These are phyloP conservation scores for Syngnathus typhle DNA, from an alignment of 2,113 vertebrate species.

Conservation along the genomic window DNA sequence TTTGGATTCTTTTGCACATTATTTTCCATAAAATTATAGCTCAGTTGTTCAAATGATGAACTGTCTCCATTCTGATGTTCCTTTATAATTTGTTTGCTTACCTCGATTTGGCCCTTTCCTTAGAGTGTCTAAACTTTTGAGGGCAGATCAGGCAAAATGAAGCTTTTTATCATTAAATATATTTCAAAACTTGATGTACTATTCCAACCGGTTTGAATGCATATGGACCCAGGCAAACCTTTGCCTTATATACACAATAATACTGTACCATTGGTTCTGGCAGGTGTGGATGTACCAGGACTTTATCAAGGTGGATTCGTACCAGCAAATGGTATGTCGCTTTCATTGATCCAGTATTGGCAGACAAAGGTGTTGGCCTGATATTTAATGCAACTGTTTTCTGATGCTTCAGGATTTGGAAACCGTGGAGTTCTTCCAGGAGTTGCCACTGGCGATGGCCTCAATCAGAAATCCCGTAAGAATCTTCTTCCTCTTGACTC, in stretches of 20 bases:
- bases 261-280: slow-evolving; percentile 19
- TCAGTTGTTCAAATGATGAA: too few relatives aligned
- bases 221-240: too few relatives aligned
- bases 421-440: slow-evolving; percentile 90
- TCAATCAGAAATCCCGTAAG: slow-evolving; percentile 79
- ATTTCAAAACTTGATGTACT: not conserved
- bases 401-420: slow-evolving; percentile 69
- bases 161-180: too few relatives aligned
- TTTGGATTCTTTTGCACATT: too few relatives aligned
- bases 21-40: too few relatives aligned
- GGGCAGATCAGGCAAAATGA: not conserved
- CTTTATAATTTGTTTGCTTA: too few relatives aligned
- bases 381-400: not conserved
- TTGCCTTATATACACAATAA: not conserved
- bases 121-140: not conserved
- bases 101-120: too few relatives aligned
- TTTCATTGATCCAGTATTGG: slow-evolving; percentile 8
- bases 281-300: slow-evolving; percentile 72
- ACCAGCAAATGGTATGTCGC: slow-evolving; percentile 64
- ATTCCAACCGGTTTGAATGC: not conserved
- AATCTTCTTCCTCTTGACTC: not conserved
- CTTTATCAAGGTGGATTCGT: slow-evolving; percentile 70
- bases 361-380: not conserved
- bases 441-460: slow-evolving; percentile 82
- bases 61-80: too few relatives aligned